Evolutionary conservation across 2,113 vertebrate species (phyloP).

Genomic region (Nerophis lumbriciformis): DNA sequence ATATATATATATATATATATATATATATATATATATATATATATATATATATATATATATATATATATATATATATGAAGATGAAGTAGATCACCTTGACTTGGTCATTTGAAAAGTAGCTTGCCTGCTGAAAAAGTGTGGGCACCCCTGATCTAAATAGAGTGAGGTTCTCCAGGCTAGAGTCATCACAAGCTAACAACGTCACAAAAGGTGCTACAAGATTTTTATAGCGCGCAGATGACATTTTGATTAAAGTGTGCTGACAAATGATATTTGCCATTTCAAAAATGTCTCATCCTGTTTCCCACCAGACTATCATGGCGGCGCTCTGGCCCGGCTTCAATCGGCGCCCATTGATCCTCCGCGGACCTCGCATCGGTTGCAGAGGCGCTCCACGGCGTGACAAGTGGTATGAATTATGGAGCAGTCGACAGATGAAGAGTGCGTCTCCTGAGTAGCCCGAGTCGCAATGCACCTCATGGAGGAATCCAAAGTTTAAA

Average conservation of each 20-base stretch:
- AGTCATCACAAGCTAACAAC: too few relatives aligned
- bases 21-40: too few relatives aligned
- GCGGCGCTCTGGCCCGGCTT: constrained; percentile 49
- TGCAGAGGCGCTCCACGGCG: constrained; percentile 27
- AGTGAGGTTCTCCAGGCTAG: too few relatives aligned
- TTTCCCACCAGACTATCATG: constrained; percentile 45
- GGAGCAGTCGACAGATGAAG: constrained; percentile 41
- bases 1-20: too few relatives aligned
- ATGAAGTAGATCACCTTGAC: too few relatives aligned
- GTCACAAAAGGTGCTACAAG: not conserved
- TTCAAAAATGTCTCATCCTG: constrained; percentile 41
- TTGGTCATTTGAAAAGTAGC: too few relatives aligned
- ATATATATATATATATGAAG: too few relatives aligned
- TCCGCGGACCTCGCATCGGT: constrained; percentile 52
- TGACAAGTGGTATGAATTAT: constrained; percentile 60
- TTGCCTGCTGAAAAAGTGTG: too few relatives aligned
- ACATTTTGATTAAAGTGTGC: constrained; percentile 57
- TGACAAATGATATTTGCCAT: constrained; percentile 52
- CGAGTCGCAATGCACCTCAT: constrained; percentile 33
- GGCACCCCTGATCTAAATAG: too few relatives aligned
- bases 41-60: too few relatives aligned
- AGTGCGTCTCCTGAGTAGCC: constrained; percentile 37
- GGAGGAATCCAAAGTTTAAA: constrained; percentile 42
- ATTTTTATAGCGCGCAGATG: constrained; percentile 26
- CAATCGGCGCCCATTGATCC: constrained; percentile 53